A percentile compares a stretch with the other conserved stretches of the same genome.
Conservation (phyloP, 2,113 vertebrate genomes). For the Gambusia affinis region DNA sequence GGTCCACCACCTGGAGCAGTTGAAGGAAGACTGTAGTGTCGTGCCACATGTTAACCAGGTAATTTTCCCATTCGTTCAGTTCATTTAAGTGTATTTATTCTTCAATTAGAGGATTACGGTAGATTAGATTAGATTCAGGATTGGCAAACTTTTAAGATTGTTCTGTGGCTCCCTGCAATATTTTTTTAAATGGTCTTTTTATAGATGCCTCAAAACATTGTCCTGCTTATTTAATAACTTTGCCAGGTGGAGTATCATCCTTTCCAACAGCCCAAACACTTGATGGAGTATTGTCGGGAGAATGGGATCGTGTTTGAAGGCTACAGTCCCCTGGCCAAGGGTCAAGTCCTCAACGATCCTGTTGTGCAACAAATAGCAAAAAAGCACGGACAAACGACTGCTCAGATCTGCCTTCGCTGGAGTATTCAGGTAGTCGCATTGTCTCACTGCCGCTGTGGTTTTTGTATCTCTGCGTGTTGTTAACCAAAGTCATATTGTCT, state of each 20-base stretch:
- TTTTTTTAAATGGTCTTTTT: neutral
- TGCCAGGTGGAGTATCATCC: constrained; percentile 82
- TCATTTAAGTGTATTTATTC: neutral
- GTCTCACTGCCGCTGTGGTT: neutral
- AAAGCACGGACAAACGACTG: constrained; percentile 76
- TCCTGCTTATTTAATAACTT: constrained; percentile 1
- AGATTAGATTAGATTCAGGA: neutral
- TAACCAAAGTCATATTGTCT: neutral
- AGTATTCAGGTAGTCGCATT: constrained; percentile 66
- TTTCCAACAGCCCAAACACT: constrained; percentile 81
- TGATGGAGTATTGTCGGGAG: constrained; percentile 77
- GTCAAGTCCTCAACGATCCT: constrained; percentile 75
- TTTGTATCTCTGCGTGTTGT: neutral
- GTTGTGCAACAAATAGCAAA: constrained; percentile 72
- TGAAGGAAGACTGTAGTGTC: constrained; percentile 80
- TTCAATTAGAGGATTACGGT: neutral
- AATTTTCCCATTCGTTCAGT: constrained; percentile 1
- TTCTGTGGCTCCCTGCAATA: neutral
- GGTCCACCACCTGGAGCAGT: constrained; percentile 82
- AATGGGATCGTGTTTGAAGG: constrained; percentile 82
- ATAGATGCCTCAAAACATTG: neutral
- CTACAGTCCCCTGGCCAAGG: constrained; percentile 82
- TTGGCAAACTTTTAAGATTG: no score
- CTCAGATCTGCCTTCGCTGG: constrained; percentile 83
- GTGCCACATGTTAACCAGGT: constrained; percentile 84